These are phyloP conservation scores for Chelidonichthys spinosus DNA, from an alignment of 2,797 vertebrate species.

Conservation along the genomic window DNA sequence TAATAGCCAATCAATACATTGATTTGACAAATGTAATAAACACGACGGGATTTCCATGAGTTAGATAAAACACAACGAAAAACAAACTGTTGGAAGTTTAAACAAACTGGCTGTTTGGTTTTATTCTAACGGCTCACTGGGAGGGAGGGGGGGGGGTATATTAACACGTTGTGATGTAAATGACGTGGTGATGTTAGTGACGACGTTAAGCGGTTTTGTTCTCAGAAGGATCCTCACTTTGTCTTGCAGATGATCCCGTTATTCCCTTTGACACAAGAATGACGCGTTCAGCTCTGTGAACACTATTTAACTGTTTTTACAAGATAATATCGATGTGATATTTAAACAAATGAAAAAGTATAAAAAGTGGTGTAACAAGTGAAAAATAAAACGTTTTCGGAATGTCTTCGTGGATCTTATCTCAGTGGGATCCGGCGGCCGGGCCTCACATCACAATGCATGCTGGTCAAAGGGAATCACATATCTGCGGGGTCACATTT, in stretches of 20 bases:
- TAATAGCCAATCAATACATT: constrained; percentile 9
- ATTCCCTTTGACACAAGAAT: constrained; percentile 24
- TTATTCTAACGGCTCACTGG: no score
- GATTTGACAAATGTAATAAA: neutral
- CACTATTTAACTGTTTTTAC: neutral
- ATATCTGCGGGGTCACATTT: neutral
- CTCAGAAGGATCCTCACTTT: constrained; percentile 48
- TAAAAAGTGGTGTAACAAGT: neutral
- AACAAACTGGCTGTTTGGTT: neutral
- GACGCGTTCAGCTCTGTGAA: neutral
- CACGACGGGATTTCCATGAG: neutral
- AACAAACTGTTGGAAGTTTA: neutral
- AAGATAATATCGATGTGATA: no score
- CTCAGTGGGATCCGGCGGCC: neutral
- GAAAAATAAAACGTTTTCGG: no score
- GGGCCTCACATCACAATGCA: neutral
- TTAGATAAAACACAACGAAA: neutral
- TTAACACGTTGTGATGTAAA: constrained; percentile 63
- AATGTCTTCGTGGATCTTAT: neutral
- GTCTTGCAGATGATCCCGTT: constrained; percentile 46
- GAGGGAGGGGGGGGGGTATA: neutral
- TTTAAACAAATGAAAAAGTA: neutral
- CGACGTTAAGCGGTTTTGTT: constrained; percentile 60
- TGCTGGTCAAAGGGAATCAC: neutral
- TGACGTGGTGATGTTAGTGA: constrained; percentile 53